Percentiles rank a stretch among this genome's conserved stretches.
Conservation (phyloP, 92 coral and sea anemone species). For the Pocillopora meandrina region DNA sequence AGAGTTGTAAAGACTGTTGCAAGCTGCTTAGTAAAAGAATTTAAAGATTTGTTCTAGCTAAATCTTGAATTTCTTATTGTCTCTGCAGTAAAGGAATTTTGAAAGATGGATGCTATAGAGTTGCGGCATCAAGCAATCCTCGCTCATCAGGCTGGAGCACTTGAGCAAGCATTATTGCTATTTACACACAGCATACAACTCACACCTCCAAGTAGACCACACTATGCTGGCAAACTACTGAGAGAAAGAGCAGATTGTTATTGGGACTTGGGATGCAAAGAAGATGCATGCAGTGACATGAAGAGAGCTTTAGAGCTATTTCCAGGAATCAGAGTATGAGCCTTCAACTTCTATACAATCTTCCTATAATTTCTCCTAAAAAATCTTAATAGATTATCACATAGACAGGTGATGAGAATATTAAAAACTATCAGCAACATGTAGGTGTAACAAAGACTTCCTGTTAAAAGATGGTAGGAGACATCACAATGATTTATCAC, state of each 20-base stretch:
- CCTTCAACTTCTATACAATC: not conserved
- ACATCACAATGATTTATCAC: too few species aligned
- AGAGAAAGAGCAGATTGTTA: conserved; percentile 59
- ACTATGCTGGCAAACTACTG: conserved; percentile 39
- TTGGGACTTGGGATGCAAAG: conserved; percentile 43
- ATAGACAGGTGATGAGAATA: not conserved
- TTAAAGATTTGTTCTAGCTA: not conserved
- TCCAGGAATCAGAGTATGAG: conserved; percentile 24
- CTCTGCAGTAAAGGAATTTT: not conserved
- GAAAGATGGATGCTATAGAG: conserved; percentile 32
- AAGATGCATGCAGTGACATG: conserved; percentile 60
- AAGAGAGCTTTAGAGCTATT: conserved; percentile 48
- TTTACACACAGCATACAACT: conserved; percentile 44
- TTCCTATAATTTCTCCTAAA: not conserved
- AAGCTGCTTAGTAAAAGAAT: too few species aligned
- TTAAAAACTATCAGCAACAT: too few species aligned
- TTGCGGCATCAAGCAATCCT: conserved; percentile 20
- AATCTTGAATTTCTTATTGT: not conserved
- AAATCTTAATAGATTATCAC: not conserved
- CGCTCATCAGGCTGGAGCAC: conserved; percentile 29
- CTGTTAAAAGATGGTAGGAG: too few species aligned
- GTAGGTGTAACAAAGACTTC: too few species aligned
- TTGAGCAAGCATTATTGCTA: conserved; percentile 35
- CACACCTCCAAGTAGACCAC: conserved; percentile 47
- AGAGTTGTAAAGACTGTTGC: too few species aligned